These are phyloP conservation scores for Strigops habroptila DNA, from an alignment of 2,113 vertebrate species.

Conservation along the genomic window DNA sequence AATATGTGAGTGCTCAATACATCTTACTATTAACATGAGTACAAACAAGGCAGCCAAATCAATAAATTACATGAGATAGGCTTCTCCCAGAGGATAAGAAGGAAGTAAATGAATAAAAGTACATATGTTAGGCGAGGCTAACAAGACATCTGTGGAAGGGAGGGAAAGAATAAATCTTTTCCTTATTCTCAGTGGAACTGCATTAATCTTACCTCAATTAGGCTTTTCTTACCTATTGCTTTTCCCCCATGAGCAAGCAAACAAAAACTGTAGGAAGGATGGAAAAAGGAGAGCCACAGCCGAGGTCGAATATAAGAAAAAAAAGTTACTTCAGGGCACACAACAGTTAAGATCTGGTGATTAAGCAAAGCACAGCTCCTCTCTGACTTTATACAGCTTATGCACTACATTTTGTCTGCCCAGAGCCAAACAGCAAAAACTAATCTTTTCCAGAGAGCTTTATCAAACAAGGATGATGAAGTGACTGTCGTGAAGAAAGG, in stretches of 20 bases:
- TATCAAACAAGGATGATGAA: neutral
- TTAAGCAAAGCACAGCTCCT: neutral
- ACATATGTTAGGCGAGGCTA: neutral
- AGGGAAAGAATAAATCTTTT: constrained; percentile 13
- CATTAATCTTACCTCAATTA: constrained; percentile 35
- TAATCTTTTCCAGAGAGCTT: neutral
- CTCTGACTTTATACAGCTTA: neutral
- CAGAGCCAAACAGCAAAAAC: neutral
- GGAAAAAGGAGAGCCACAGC: neutral
- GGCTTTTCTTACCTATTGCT: constrained; percentile 27
- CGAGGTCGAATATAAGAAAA: neutral
- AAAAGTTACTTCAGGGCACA: neutral
- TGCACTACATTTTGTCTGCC: neutral
- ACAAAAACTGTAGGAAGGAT: neutral
- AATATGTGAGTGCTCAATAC: neutral
- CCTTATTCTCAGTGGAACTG: neutral
- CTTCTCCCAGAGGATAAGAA: neutral
- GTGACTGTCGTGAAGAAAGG: neutral
- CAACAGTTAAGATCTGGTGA: neutral
- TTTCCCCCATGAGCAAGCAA: neutral
- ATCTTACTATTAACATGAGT: neutral
- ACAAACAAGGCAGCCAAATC: constrained; percentile 2
- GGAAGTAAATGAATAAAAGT: constrained; percentile 21
- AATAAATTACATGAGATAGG: constrained; percentile 20
- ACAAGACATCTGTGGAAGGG: constrained; percentile 7